These are phyloP conservation scores for Calliopsis andreniformis DNA, from an alignment of 1,140 invertebrate genomes.

Conservation along the genomic window DNA sequence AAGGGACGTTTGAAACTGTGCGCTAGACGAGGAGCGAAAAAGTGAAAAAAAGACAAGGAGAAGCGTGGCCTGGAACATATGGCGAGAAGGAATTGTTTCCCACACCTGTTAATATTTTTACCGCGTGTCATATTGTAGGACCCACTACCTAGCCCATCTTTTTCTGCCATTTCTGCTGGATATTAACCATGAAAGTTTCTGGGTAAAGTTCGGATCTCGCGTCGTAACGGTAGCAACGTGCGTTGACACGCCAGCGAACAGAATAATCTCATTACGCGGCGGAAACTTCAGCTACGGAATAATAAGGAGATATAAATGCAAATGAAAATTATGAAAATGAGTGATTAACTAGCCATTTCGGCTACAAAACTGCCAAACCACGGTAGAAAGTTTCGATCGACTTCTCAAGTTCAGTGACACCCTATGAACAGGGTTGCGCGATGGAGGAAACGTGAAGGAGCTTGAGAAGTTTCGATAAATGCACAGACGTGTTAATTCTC, in stretches of 20 bases:
- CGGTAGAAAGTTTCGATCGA: slow-evolving; percentile 35
- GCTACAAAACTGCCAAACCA: slow-evolving; percentile 46
- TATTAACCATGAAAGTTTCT: slow-evolving; percentile 61
- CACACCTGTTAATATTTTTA: slow-evolving; percentile 32
- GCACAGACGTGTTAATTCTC: too few species aligned
- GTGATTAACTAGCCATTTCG: slow-evolving; percentile 49
- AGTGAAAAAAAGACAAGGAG: neutral
- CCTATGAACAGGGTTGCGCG: neutral
- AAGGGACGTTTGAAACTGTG: neutral
- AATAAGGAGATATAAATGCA: slow-evolving; percentile 68
- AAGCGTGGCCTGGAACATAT: neutral
- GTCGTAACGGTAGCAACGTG: slow-evolving; percentile 49
- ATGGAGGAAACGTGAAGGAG: neutral
- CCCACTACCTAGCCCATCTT: neutral
- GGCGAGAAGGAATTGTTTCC: neutral
- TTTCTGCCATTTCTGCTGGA: slow-evolving; percentile 10
- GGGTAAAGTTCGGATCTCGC: slow-evolving; percentile 45
- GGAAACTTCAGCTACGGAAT: slow-evolving; percentile 57
- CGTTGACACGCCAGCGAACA: slow-evolving; percentile 53
- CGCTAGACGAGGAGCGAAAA: neutral
- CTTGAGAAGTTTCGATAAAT: neutral
- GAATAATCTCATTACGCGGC: slow-evolving; percentile 61
- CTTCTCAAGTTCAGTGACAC: neutral
- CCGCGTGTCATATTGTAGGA: slow-evolving; percentile 28
- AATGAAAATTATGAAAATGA: slow-evolving; percentile 70